These are phyloP conservation scores for Drosophila aldrichi DNA, from an alignment of 2,888 invertebrate species.

Conservation along the genomic window DNA sequence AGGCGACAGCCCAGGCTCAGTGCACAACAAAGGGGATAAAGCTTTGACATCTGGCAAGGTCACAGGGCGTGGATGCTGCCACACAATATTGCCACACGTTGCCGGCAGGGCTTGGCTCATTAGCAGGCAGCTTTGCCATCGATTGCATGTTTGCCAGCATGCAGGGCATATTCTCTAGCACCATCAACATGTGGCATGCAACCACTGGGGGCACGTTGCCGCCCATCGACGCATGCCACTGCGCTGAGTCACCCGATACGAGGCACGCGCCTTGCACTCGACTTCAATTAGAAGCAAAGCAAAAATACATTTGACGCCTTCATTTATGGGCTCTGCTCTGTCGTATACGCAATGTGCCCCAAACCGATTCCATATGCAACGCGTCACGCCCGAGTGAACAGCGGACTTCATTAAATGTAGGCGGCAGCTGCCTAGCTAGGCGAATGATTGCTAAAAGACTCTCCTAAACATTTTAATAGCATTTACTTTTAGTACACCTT, in stretches of 20 bases:
- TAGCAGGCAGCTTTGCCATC: constrained; percentile 38
- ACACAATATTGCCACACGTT: background rate
- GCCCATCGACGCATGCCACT: constrained; percentile 25
- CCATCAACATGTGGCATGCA: constrained; percentile 47
- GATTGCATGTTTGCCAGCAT: constrained; percentile 5
- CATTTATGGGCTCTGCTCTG: constrained; percentile 6
- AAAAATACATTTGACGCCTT: background rate
- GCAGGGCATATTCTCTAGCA: constrained; percentile 6
- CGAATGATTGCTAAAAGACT: background rate
- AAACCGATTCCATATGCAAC: background rate
- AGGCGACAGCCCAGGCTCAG: constrained; percentile 24
- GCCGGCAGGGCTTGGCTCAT: constrained; percentile 32
- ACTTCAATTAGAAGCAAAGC: constrained; percentile 23
- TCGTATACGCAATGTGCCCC: constrained; percentile 30
- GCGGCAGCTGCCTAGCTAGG: background rate
- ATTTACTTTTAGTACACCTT: background rate
- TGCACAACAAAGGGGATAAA: constrained; percentile 34
- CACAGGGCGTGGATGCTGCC: constrained; percentile 56
- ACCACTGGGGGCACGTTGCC: constrained; percentile 48
- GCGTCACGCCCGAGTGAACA: background rate
- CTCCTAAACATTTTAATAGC: background rate
- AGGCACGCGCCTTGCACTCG: constrained; percentile 30
- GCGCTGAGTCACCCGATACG: constrained; percentile 35
- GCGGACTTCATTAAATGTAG: background rate
- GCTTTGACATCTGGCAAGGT: constrained; percentile 72